Evolutionary conservation across 2,888 invertebrate genomes (phyloP).

Genomic region (Drosophila emarginata): DNA sequence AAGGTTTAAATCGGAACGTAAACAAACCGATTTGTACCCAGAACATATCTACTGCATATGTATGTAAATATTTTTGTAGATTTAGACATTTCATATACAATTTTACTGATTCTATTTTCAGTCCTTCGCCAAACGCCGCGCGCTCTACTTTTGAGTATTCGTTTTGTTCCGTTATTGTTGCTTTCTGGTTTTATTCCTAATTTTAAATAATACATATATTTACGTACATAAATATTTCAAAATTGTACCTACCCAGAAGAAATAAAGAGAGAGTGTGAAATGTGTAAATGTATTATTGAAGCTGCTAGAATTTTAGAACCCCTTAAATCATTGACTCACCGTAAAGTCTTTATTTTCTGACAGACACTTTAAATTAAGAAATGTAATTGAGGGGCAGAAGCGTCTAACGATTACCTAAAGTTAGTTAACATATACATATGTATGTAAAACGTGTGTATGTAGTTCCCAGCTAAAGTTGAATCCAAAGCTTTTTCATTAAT

Average conservation of each 20-base stretch:
- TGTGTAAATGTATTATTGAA: conserved; percentile 10
- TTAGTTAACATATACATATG: conserved; percentile 13
- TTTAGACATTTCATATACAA: conserved; percentile 19
- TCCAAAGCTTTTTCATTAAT: conserved; percentile 59
- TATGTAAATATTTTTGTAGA: conserved; percentile 2
- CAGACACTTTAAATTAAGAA: background rate
- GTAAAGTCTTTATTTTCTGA: background rate
- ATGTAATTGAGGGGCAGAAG: background rate
- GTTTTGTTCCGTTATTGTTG: conserved; percentile 27
- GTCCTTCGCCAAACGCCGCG: conserved; percentile 44
- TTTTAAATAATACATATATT: conserved; percentile 24
- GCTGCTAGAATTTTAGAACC: background rate
- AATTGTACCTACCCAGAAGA: background rate
- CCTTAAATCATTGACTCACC: background rate
- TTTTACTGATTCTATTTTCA: conserved; percentile 24
- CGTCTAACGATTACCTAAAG: background rate
- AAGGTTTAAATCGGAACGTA: conserved; percentile 32
- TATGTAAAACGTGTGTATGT: background rate
- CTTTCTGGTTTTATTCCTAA: conserved; percentile 19
- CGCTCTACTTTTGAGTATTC: conserved; percentile 36
- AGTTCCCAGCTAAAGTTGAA: conserved; percentile 4
- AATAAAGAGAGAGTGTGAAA: background rate
- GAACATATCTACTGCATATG: background rate
- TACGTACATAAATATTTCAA: conserved; percentile 4
- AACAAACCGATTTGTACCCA: conserved; percentile 20